Conservation (phyloP, 2,888 invertebrate species). For the Iphiclides podalirius region DNA sequence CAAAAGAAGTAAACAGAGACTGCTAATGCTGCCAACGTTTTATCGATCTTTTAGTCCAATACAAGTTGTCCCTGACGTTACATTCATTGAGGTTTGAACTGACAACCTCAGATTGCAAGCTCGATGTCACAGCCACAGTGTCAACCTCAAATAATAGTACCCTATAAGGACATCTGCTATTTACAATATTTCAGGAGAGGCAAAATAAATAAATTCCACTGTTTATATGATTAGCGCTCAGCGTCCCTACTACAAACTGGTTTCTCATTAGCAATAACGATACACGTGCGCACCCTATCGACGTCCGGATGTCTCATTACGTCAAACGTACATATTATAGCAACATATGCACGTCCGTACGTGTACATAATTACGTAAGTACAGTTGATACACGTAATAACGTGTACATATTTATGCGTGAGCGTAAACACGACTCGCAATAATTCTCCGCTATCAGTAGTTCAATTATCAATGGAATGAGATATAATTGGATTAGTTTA, state of each 20-base stretch:
- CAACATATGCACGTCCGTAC: background rate
- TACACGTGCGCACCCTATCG: slow-evolving; percentile 28
- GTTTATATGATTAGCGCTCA: background rate
- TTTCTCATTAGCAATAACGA: slow-evolving; percentile 41
- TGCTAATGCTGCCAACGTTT: too few species aligned
- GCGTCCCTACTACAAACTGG: background rate
- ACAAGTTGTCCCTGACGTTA: too few species aligned
- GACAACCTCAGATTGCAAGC: too few species aligned
- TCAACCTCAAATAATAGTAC: too few species aligned
- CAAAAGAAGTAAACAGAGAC: too few species aligned
- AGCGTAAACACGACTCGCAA: slow-evolving; percentile 12
- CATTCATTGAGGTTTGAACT: too few species aligned
- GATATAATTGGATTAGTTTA: slow-evolving; percentile 19
- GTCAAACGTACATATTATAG: slow-evolving; percentile 23
- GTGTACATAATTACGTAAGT: background rate
- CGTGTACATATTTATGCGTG: background rate
- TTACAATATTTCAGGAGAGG: too few species aligned
- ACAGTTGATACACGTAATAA: background rate
- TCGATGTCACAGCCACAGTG: too few species aligned
- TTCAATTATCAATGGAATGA: slow-evolving; percentile 16
- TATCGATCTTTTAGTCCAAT: too few species aligned
- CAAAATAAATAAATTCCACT: background rate
- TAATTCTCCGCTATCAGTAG: slow-evolving; percentile 11
- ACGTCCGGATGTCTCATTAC: slow-evolving; percentile 29
- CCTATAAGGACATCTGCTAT: too few species aligned